phyloP scores from a whole-genome alignment of 2,888 invertebrate species.

The Cepaea hortensis region DNA sequence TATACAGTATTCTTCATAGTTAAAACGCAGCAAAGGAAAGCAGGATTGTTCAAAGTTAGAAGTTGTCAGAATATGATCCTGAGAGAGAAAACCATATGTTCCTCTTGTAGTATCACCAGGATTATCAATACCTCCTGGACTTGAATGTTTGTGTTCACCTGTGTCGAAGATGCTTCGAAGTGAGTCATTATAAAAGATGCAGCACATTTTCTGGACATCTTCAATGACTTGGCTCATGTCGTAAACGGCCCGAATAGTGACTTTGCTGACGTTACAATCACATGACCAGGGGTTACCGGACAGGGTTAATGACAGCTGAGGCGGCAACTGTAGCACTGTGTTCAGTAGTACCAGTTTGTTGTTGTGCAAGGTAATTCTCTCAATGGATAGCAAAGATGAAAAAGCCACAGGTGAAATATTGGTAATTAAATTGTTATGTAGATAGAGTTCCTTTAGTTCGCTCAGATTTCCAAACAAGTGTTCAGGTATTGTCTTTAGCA shows the following conservation, averaged over 20 bases:
- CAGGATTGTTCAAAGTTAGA: neutral
- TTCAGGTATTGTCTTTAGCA: slow-evolving; percentile 43
- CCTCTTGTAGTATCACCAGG: neutral
- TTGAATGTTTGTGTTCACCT: neutral
- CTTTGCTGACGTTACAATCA: slow-evolving; percentile 51
- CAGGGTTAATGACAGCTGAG: slow-evolving; percentile 34
- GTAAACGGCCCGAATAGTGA: neutral
- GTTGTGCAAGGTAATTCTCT: slow-evolving; percentile 52
- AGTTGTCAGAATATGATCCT: neutral
- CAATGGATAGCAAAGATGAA: slow-evolving; percentile 48
- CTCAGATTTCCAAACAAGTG: slow-evolving; percentile 53
- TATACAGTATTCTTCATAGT: neutral
- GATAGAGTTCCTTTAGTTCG: slow-evolving; percentile 50
- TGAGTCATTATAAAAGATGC: neutral
- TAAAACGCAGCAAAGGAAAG: neutral
- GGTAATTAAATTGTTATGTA: slow-evolving; percentile 55
- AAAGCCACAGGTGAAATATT: slow-evolving; percentile 51
- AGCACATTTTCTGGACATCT: slow-evolving; percentile 22
- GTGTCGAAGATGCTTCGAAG: neutral
- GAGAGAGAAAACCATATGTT: neutral
- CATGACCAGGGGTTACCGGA: slow-evolving; percentile 54
- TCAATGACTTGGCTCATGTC: neutral
- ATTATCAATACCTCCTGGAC: neutral
- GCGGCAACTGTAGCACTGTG: neutral
- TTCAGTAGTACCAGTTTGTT: slow-evolving; percentile 49